These are phyloP conservation scores for Diadophis punctatus DNA, from an alignment of 2,113 vertebrate genomes.

Conservation along the genomic window DNA sequence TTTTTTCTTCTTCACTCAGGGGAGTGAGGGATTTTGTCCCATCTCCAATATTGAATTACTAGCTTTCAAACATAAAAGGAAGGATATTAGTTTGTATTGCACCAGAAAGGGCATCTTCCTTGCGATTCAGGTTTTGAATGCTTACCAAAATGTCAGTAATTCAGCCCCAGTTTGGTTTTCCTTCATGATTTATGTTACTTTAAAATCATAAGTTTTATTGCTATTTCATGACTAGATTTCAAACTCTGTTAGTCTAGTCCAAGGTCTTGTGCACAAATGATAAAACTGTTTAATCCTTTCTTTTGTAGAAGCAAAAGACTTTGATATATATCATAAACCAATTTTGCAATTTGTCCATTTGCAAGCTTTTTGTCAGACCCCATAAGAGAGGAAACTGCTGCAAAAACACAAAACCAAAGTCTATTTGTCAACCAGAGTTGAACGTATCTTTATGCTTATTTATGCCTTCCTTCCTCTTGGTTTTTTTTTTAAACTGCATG, in stretches of 20 bases:
- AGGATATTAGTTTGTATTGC: background rate
- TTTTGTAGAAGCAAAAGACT: background rate
- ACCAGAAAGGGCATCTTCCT: background rate
- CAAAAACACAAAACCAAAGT: background rate
- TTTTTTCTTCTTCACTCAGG: background rate
- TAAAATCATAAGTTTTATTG: background rate
- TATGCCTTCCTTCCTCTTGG: background rate
- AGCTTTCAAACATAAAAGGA: background rate
- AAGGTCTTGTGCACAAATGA: background rate
- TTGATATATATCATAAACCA: background rate
- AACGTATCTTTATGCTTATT: background rate
- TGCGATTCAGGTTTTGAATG: background rate
- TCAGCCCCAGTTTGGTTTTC: background rate
- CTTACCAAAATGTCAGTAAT: background rate
- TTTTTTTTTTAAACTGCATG: background rate
- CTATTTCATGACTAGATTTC: background rate
- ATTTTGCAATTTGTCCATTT: background rate
- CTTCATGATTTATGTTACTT: background rate
- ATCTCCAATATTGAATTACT: background rate
- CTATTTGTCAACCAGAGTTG: background rate
- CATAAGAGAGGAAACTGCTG: background rate
- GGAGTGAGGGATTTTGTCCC: background rate
- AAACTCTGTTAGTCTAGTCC: background rate
- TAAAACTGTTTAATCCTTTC: background rate
- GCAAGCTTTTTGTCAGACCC: background rate